phyloP scores from a whole-genome alignment of 2,888 invertebrate species.

The Fragum sueziense region DNA sequence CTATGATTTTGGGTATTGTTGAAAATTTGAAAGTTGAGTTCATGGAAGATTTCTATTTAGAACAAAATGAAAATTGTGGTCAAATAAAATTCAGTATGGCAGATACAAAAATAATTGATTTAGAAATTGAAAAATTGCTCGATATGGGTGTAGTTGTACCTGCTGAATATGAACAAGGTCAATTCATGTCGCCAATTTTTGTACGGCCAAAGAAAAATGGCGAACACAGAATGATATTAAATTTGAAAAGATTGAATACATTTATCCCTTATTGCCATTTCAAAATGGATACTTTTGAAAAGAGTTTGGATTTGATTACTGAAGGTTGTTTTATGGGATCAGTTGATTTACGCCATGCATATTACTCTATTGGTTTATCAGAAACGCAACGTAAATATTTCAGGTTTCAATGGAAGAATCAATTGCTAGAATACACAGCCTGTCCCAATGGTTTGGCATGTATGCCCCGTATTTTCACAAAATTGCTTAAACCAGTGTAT shows the following conservation, averaged over 20 bases:
- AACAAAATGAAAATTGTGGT: conserved; percentile 5
- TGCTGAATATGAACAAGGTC: conserved; percentile 12
- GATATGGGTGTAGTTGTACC: conserved; percentile 24
- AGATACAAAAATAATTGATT: conserved; percentile 10
- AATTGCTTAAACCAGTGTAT: conserved; percentile 20
- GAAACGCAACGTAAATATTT: conserved; percentile 23
- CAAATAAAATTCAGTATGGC: conserved; percentile 1
- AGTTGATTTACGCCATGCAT: conserved; percentile 24
- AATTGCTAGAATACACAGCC: conserved; percentile 17
- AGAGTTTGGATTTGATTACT: conserved; percentile 12
- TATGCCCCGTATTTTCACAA: not conserved
- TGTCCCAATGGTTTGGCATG: not conserved
- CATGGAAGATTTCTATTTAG: not conserved
- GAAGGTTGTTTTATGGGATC: conserved; percentile 10
- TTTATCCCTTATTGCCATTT: conserved; percentile 33
- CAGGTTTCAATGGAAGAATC: conserved; percentile 44
- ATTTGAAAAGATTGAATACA: conserved; percentile 37
- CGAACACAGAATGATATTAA: conserved; percentile 35
- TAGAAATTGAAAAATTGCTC: conserved; percentile 35
- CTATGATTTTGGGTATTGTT: conserved; percentile 5
- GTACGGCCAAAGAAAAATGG: conserved; percentile 42
- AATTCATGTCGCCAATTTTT: conserved; percentile 48
- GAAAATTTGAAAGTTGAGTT: conserved; percentile 5
- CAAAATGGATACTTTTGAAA: conserved; percentile 42
- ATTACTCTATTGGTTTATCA: conserved; percentile 20